phyloP scores from a whole-genome alignment of 2,888 invertebrate species.

The Protonemura montana region DNA sequence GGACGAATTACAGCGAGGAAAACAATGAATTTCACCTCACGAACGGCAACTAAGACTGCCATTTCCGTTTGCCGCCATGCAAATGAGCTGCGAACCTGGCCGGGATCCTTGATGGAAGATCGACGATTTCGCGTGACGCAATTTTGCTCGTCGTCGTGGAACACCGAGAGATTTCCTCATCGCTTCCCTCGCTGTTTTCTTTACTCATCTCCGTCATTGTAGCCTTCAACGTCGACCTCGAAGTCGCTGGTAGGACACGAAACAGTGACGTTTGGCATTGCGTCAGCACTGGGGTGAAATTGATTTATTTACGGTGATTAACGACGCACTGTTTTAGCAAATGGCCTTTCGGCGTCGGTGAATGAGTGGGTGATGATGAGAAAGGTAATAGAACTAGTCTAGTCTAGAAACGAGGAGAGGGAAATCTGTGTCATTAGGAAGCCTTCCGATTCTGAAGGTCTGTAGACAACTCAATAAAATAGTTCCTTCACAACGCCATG shows the following conservation, averaged over 20 bases:
- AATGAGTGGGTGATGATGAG: too few species aligned
- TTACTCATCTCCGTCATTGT: not conserved
- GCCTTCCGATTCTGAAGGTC: too few species aligned
- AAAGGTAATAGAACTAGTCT: too few species aligned
- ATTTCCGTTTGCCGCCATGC: not conserved
- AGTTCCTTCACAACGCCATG: too few species aligned
- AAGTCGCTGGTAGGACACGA: not conserved
- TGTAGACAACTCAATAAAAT: too few species aligned
- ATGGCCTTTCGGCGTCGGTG: too few species aligned
- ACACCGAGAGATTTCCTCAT: not conserved
- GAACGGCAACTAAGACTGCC: not conserved
- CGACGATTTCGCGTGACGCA: not conserved
- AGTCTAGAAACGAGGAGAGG: too few species aligned
- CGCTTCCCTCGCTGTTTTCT: not conserved
- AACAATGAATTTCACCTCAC: constrained; percentile 5
- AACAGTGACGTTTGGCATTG: not conserved
- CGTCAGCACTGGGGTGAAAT: too few species aligned
- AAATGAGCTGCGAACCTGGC: not conserved
- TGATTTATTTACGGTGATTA: too few species aligned
- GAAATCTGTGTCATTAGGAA: too few species aligned
- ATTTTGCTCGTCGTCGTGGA: not conserved
- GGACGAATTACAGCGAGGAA: not conserved
- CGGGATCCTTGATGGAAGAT: not conserved
- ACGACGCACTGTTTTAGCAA: too few species aligned
- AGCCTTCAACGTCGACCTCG: not conserved